Evolutionary conservation across 1,140 invertebrate species (phyloP), one percentile per base, ranked within the genome.

Genomic region (Pogonognathellus flavescens): DNA sequence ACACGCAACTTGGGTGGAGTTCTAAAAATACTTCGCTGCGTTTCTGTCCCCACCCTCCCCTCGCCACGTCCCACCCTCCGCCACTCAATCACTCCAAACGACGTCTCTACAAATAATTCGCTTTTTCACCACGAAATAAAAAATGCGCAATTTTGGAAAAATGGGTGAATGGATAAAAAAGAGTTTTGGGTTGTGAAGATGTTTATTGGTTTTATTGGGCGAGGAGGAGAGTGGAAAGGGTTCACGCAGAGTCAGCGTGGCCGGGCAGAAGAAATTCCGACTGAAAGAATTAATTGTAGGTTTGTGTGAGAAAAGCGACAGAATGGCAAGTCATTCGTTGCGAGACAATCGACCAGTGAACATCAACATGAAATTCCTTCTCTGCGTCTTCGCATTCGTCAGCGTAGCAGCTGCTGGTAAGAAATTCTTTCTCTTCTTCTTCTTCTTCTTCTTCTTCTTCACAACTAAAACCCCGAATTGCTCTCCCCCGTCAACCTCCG

Each of bases 341-440:
- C 22, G 80, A 55, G 55, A 41, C 52, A 25, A 25, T n/a, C 20
- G 80, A 25, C 52, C n/a, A 55, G 80, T 57, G 52, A 25, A 55
- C 80, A 57, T 55, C 76, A 49, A 80, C 52, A 82, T 82, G 80
- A 31, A 57, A 22, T 50, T 83, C 59, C 20, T 83, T 83, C 57
- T 60, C 49, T 20, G 62, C 57, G 14, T 41, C 59, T 60, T 60
- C 9, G 82, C 20, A 14, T 11, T 31, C 25, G 57, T 66, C 60
- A 18, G 25, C 3, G 82, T 11, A 14, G 10, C 13, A 13, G 57
- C 49, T 41, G 49, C 57, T 13, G 82, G 82, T 83, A 41, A 83
- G 49, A 41, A 41, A 41, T 83, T 6, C 11, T 41, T 66, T 18
- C 18, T 31, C 16, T 70, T 41, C 22, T 7, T 62, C 4, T 25